phyloP scores from a whole-genome alignment of 1,140 invertebrate species.

The Scaptomyza hsui region DNA sequence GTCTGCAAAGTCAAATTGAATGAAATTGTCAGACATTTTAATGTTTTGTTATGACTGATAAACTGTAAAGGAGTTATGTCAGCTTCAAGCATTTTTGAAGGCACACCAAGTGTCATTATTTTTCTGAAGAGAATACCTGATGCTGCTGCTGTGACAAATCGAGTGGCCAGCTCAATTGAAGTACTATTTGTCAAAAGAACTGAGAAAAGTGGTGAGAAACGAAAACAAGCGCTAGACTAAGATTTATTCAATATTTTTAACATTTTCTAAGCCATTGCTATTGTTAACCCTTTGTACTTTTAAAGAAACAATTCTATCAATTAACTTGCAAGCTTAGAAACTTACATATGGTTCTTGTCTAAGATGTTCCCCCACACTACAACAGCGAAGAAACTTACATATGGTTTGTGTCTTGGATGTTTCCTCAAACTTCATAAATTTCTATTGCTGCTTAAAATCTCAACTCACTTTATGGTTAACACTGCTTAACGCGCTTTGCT shows the following conservation, averaged over 20 bases:
- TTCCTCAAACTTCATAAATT: too few relatives aligned
- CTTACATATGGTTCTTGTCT: too few relatives aligned
- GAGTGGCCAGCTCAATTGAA: neutral
- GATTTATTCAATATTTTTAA: too few relatives aligned
- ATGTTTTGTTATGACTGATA: slow-evolving; percentile 14
- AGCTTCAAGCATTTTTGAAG: neutral
- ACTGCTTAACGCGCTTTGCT: neutral
- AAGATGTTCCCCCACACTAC: too few relatives aligned
- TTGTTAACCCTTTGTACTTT: too few relatives aligned
- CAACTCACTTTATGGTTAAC: neutral
- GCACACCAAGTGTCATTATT: neutral
- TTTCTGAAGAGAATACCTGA: neutral
- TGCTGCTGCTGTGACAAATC: slow-evolving; percentile 1
- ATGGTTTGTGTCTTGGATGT: too few relatives aligned
- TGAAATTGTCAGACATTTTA: slow-evolving; percentile 41
- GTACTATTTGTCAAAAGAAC: neutral
- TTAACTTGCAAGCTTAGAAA: too few relatives aligned
- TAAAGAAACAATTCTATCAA: too few relatives aligned
- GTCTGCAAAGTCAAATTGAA: slow-evolving; percentile 39
- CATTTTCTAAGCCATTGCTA: too few relatives aligned
- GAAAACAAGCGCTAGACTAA: neutral
- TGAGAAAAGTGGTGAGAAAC: neutral
- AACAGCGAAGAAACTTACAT: too few relatives aligned
- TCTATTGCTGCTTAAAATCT: neutral
- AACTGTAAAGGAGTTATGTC: slow-evolving; percentile 18